These are phyloP conservation scores for Protosalanx chinensis DNA, from an alignment of 2,797 vertebrate species.

Conservation along the genomic window DNA sequence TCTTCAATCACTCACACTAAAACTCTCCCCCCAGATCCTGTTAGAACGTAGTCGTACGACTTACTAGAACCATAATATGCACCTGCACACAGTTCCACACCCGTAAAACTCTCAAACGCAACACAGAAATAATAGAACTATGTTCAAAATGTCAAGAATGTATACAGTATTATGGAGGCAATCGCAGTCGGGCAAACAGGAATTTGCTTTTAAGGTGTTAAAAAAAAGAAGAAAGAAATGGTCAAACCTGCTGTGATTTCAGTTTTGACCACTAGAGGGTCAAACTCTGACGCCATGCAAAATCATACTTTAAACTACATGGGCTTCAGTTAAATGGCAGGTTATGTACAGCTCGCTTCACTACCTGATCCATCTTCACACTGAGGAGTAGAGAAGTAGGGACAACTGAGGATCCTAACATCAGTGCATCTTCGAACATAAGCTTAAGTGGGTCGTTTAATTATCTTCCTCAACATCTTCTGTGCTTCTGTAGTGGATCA, in stretches of 20 bases:
- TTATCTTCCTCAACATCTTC: not conserved
- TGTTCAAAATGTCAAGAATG: not conserved
- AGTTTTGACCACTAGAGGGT: not conserved
- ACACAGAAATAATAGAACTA: not conserved
- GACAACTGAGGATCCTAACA: not conserved
- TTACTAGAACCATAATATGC: slow-evolving; percentile 27
- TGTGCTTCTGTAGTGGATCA: not conserved
- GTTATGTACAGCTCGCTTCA: not conserved
- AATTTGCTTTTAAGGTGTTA: no score
- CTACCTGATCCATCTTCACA: not conserved
- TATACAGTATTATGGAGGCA: no score
- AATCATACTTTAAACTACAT: not conserved
- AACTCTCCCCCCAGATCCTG: not conserved
- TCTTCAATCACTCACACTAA: not conserved
- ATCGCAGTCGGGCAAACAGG: no score
- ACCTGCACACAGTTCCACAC: not conserved
- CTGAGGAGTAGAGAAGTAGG: not conserved
- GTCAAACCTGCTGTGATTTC: not conserved
- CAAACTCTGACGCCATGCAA: not conserved
- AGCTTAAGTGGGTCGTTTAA: no score
- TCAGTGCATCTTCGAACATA: not conserved
- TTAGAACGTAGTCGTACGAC: slow-evolving; percentile 24
- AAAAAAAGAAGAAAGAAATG: not conserved
- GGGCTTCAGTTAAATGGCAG: not conserved
- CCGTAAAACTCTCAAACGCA: not conserved